phyloP scores from a whole-genome alignment of 2,797 vertebrate species.

The Enteromius paludinosus region DNA sequence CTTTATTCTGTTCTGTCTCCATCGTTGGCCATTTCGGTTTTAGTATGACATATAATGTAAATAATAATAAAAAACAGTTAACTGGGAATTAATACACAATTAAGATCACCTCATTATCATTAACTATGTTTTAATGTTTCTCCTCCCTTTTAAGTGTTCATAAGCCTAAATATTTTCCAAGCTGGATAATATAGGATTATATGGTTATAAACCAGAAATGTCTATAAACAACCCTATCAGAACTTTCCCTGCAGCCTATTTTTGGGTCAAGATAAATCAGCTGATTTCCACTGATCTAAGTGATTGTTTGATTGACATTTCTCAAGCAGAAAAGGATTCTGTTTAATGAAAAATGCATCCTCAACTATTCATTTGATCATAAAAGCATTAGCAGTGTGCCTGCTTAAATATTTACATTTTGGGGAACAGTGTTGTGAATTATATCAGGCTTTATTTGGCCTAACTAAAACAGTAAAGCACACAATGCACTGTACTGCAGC shows the following conservation, averaged over 20 bases:
- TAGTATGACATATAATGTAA: neutral
- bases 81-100: neutral
- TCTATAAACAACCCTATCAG: neutral
- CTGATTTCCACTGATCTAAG: constrained; percentile 7
- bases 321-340: neutral
- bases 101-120: neutral
- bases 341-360: constrained; percentile 41
- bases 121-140: neutral
- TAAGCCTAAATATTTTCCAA: neutral
- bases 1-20: too few species aligned
- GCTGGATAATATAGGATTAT: neutral
- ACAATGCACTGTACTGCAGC: constrained; percentile 13
- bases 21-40: too few species aligned
- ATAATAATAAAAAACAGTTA: neutral
- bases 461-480: constrained; percentile 16
- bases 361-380: constrained; percentile 47
- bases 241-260: neutral
- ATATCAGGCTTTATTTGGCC: constrained; percentile 7
- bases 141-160: neutral
- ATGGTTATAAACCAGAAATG: neutral
- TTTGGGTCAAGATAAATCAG: neutral
- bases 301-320: constrained; percentile 37
- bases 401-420: constrained; percentile 37
- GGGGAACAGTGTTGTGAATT: constrained; percentile 22
- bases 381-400: constrained; percentile 37